Conservation (phyloP, 2,888 invertebrate genomes). For the Spodoptera exigua region DNA sequence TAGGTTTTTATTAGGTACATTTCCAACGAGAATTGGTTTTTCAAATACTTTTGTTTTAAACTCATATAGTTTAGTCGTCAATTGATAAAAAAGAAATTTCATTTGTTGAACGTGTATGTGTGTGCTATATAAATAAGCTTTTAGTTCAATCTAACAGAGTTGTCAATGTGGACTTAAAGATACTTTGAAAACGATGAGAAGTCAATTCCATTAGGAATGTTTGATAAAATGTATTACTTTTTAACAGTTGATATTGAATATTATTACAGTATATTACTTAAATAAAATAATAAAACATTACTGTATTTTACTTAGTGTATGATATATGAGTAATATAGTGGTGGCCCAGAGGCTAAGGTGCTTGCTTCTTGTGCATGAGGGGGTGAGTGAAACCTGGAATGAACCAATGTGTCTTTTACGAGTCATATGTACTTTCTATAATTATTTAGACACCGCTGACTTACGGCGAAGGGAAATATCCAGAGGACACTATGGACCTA, state of each 20-base stretch:
- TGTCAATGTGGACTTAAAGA: slow-evolving; percentile 33
- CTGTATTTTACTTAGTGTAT: too few relatives aligned
- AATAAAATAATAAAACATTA: too few relatives aligned
- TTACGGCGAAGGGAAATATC: too few relatives aligned
- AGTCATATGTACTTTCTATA: too few relatives aligned
- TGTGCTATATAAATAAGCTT: slow-evolving; percentile 36
- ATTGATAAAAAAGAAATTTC: slow-evolving; percentile 25
- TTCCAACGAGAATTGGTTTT: slow-evolving; percentile 32
- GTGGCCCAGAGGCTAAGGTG: too few relatives aligned
- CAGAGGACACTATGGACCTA: too few relatives aligned
- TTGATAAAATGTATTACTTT: slow-evolving; percentile 38
- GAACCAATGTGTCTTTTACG: too few relatives aligned
- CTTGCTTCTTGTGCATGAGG: too few relatives aligned
- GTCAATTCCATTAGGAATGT: slow-evolving; percentile 41
- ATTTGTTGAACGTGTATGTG: slow-evolving; percentile 44
- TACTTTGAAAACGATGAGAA: slow-evolving; percentile 45
- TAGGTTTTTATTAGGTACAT: slow-evolving; percentile 36
- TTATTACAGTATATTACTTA: too few relatives aligned
- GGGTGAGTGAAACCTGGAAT: too few relatives aligned
- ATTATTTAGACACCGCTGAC: too few relatives aligned
- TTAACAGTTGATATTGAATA: slow-evolving; percentile 23
- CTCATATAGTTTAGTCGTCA: slow-evolving; percentile 23
- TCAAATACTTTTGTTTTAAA: slow-evolving; percentile 46
- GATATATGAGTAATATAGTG: too few relatives aligned
- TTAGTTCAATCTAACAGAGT: slow-evolving; percentile 44